Percentiles rank a stretch among this genome's conserved stretches.
These are phyloP conservation scores for Pantherophis vulpinus DNA, from an alignment of 2,797 vertebrate species.

Conservation along the genomic window DNA sequence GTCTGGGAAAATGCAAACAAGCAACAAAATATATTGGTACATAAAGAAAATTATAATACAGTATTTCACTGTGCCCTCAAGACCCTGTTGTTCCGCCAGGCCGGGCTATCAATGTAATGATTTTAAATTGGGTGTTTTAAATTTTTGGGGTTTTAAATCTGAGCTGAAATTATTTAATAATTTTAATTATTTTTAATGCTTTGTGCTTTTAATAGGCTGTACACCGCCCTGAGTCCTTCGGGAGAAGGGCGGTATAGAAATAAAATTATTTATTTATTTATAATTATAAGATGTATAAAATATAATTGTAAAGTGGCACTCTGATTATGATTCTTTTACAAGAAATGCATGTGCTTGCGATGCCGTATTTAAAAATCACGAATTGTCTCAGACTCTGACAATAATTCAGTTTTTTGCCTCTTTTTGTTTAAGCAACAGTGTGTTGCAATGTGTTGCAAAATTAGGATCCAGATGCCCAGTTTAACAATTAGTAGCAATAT, in stretches of 20 bases:
- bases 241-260: no score
- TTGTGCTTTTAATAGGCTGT: no score
- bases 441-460: constrained; percentile 34
- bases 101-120: no score
- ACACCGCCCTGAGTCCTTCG: no score
- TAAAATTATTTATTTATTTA: not conserved
- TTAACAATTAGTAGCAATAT: not conserved
- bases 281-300: not conserved
- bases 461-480: constrained; percentile 12
- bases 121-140: no score
- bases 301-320: not conserved
- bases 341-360: not conserved
- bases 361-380: not conserved
- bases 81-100: no score
- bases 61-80: no score
- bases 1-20: not conserved
- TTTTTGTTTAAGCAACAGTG: constrained; percentile 36
- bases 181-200: no score
- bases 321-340: not conserved
- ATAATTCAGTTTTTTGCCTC: not conserved
- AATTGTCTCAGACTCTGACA: constrained; percentile 57
- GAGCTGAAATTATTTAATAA: no score
- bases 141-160: no score
- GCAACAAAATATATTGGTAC: not conserved
- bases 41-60: not conserved